Percentiles rank a stretch among this genome's conserved stretches.
phyloP scores from a whole-genome alignment of 2,888 invertebrate genomes.

The Polydrusus cervinus region DNA sequence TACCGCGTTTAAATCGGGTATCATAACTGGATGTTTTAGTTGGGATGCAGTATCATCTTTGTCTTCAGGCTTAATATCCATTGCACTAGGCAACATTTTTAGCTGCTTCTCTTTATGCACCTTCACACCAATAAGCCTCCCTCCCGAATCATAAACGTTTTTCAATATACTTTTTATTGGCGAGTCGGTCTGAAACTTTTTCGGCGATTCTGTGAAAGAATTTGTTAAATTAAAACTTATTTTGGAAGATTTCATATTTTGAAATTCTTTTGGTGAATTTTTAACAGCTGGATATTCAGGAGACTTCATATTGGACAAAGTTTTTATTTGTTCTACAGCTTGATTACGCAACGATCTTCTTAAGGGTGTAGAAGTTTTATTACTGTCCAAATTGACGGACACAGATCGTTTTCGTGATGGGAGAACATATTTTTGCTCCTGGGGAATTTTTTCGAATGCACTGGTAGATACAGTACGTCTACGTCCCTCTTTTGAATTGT shows the following conservation, averaged over 20 bases:
- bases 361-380: background rate
- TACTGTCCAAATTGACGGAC: slow-evolving; percentile 20
- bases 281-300: background rate
- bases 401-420: slow-evolving; percentile 3
- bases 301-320: background rate
- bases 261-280: background rate
- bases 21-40: slow-evolving; percentile 16
- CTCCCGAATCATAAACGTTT: slow-evolving; percentile 16
- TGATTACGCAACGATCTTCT: slow-evolving; percentile 9
- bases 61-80: slow-evolving; percentile 14
- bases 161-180: slow-evolving; percentile 26
- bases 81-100: slow-evolving; percentile 3
- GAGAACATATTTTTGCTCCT: background rate
- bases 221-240: slow-evolving; percentile 12
- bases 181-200: background rate
- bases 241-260: slow-evolving; percentile 11
- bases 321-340: background rate
- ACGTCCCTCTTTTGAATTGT: background rate
- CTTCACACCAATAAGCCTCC: slow-evolving; percentile 8
- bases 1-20: slow-evolving; percentile 14
- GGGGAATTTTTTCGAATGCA: background rate
- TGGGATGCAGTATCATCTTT: slow-evolving; percentile 1
- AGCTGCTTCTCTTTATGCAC: slow-evolving; percentile 5
- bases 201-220: slow-evolving; percentile 14
- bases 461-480: slow-evolving; percentile 11